phyloP scores from a whole-genome alignment of 2,797 vertebrate species.

The Pangasius sanitwongsei region DNA sequence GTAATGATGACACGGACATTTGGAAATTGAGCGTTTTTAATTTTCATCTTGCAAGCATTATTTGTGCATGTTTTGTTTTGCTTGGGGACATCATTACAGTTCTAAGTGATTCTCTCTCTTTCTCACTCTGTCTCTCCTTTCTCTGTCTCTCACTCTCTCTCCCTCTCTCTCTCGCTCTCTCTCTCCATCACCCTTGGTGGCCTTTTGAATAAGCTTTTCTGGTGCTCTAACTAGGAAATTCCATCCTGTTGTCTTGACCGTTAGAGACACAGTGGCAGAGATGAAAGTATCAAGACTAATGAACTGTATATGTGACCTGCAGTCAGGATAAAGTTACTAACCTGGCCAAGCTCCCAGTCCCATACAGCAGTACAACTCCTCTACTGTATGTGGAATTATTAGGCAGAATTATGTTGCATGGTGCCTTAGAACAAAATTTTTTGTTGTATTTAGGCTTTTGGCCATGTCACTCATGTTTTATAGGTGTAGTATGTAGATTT shows the following conservation, averaged over 20 bases:
- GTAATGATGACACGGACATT: slow-evolving; percentile 3
- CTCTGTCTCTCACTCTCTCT: background rate
- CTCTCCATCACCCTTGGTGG: slow-evolving; percentile 36
- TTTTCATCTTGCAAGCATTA: background rate
- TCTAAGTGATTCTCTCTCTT: background rate
- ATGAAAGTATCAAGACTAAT: slow-evolving; percentile 60
- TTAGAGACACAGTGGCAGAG: slow-evolving; percentile 59
- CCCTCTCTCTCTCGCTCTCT: background rate
- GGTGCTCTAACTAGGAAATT: slow-evolving; percentile 61
- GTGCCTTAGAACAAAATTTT: background rate
- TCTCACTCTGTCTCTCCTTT: background rate
- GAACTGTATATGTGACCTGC: slow-evolving; percentile 47
- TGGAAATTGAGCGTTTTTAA: background rate
- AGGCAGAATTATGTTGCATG: background rate
- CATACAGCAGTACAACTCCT: background rate
- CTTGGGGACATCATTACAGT: background rate
- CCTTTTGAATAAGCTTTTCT: slow-evolving; percentile 63
- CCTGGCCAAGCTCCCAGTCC: background rate
- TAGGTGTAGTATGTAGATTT: background rate
- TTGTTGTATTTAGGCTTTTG: background rate
- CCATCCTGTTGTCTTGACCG: slow-evolving; percentile 63
- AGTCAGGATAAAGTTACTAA: slow-evolving; percentile 44
- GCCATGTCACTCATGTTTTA: background rate
- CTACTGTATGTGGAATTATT: slow-evolving; percentile 1
- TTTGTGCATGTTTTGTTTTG: background rate